Evolutionary conservation across 2,888 invertebrate genomes (phyloP).

Genomic region (Therioaphis trifolii): DNA sequence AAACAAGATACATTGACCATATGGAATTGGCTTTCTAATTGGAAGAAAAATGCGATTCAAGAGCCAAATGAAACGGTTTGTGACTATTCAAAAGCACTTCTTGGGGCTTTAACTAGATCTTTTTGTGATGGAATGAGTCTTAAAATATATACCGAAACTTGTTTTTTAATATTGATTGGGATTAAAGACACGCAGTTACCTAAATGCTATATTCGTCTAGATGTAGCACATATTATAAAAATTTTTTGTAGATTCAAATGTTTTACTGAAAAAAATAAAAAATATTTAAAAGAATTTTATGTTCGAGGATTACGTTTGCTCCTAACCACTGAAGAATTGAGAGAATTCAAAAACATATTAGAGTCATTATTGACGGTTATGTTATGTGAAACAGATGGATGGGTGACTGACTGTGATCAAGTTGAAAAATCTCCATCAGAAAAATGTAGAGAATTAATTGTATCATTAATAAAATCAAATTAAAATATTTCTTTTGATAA

Average conservation of each 20-base stretch:
- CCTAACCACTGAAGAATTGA: no score
- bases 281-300: constrained; percentile 31
- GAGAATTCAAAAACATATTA: background rate
- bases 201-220: no score
- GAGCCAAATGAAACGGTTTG: constrained; percentile 15
- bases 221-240: no score
- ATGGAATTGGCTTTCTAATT: constrained; percentile 9
- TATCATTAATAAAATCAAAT: no score
- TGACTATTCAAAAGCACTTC: constrained; percentile 1
- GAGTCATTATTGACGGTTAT: background rate
- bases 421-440: no score
- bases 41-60: background rate
- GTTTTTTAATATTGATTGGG: constrained; percentile 15
- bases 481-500: no score
- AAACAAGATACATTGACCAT: constrained; percentile 22
- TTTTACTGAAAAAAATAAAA: constrained; percentile 8
- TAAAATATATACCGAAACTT: background rate
- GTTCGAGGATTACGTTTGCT: no score
- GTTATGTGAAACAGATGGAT: background rate
- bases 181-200: background rate
- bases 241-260: background rate
- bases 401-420: background rate
- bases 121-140: background rate
- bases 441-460: no score
- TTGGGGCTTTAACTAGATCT: constrained; percentile 11